Evolutionary conservation across 2,888 invertebrate species (phyloP), one percentile per base, ranked within the genome.

Genomic region (Brachynemurus nebulosus): DNA sequence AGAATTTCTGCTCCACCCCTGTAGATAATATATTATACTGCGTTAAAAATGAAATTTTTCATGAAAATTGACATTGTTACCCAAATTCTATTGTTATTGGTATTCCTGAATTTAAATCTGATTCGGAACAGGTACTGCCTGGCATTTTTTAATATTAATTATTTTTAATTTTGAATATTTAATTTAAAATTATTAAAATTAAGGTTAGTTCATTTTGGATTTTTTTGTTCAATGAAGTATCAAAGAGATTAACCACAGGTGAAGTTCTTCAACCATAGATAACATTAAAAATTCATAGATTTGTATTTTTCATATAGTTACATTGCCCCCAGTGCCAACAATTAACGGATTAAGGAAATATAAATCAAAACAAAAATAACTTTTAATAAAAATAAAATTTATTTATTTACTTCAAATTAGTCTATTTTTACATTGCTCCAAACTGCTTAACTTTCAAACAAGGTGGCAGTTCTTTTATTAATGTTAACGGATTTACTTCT

Each of bases 1-100:
- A 95, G 64, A n/a, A 90, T 62, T 60, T 95, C 93, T 0, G 91
- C 90, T 2, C 95, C 95, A 11, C 95, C 93, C 34, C 88, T 86
- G 55, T 63, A 77, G 57, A 60, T 60, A 19, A 67, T n/a, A n/a
- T n/a, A n/a, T n/a, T n/a, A n/a, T n/a, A n/a, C n/a, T n/a, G n/a
- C n/a, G n/a, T n/a, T n/a, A n/a, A 30, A n/a, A 12, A 30, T 30
- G 14, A 30, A 30, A 12, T 30, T 4, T 30, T 30, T 30, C 30
- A 30, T 30, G n/a, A 30, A 16, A 33, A 40, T 14, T 44, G 45
- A 17, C 44, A 51, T n/a, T n/a, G 45, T 44, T 54, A 60, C 61
- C 59, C 57, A 52, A 61, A 61, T 50, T 59, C 58, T 12, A 61
- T 49, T 40, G 49, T 53, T 35, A 61, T 51, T 40, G 58, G 50